Conservation (phyloP, 2,797 vertebrate genomes). For the Adelosebastes latens region DNA sequence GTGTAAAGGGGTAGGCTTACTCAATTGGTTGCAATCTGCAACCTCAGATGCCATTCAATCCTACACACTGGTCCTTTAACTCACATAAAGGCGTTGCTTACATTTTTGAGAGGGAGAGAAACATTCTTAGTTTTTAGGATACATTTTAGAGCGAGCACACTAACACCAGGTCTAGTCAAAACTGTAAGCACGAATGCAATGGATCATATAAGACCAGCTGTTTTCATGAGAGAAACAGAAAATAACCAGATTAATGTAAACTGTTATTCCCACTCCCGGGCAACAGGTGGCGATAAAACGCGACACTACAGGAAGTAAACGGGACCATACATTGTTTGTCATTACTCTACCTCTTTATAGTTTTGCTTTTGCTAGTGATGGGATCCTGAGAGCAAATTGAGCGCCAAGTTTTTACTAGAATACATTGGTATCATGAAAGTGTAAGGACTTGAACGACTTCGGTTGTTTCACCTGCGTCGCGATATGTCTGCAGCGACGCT, state of each 20-base stretch:
- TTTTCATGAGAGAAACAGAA: background rate
- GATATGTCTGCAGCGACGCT: conserved; percentile 54
- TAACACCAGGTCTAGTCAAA: background rate
- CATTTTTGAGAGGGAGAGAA: background rate
- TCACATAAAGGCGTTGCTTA: background rate
- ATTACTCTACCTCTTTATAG: background rate
- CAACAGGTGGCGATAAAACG: conserved; percentile 29
- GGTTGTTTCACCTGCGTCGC: conserved; percentile 1
- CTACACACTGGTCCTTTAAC: background rate
- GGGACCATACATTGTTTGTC: background rate
- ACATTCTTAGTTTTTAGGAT: background rate
- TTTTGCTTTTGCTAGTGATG: background rate
- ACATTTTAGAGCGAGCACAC: background rate
- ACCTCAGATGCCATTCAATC: no score
- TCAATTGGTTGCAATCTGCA: background rate
- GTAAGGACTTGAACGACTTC: conserved; percentile 2
- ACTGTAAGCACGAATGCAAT: background rate
- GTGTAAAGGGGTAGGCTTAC: background rate
- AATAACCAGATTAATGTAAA: background rate
- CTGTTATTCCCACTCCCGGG: background rate
- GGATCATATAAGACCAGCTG: background rate
- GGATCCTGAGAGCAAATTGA: background rate
- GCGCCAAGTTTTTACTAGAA: background rate
- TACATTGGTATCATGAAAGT: background rate
- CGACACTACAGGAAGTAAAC: background rate